Conservation (phyloP, 2,797 vertebrate genomes). For the Enteromius fasciolatus region DNA sequence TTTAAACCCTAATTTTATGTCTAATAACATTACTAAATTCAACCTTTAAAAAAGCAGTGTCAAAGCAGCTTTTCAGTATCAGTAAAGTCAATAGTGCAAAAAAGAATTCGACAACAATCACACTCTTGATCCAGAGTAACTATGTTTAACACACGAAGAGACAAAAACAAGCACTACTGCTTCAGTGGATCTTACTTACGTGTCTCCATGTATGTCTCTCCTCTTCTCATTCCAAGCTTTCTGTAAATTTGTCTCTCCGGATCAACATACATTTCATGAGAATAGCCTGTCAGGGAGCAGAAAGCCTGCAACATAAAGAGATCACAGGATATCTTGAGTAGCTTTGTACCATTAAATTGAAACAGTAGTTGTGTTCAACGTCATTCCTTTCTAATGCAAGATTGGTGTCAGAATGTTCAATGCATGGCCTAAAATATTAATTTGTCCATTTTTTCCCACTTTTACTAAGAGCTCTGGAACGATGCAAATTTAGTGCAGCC, state of each 20-base stretch:
- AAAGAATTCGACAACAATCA: neutral
- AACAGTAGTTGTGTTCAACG: no score
- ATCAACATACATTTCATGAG: constrained; percentile 93
- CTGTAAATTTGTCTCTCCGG: constrained; percentile 87
- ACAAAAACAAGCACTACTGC: neutral
- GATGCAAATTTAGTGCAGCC: neutral
- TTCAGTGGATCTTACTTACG: constrained; percentile 77
- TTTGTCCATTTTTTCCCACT: neutral
- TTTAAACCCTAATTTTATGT: neutral
- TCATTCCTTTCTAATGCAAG: neutral
- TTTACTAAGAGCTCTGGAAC: neutral
- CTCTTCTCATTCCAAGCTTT: constrained; percentile 89
- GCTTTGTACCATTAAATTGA: neutral
- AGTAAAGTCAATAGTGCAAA: no score
- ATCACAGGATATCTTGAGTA: constrained; percentile 23
- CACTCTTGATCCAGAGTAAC: neutral
- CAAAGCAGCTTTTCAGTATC: no score
- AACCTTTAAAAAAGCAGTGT: no score
- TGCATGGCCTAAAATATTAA: neutral
- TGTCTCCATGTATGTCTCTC: constrained; percentile 80
- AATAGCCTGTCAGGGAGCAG: constrained; percentile 87
- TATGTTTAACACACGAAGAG: neutral
- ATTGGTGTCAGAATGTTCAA: neutral
- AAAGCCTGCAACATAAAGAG: constrained; percentile 77
- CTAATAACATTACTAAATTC: neutral